phyloP scores from a whole-genome alignment of 2,113 vertebrate genomes.

The Spermophilus dauricus region DNA sequence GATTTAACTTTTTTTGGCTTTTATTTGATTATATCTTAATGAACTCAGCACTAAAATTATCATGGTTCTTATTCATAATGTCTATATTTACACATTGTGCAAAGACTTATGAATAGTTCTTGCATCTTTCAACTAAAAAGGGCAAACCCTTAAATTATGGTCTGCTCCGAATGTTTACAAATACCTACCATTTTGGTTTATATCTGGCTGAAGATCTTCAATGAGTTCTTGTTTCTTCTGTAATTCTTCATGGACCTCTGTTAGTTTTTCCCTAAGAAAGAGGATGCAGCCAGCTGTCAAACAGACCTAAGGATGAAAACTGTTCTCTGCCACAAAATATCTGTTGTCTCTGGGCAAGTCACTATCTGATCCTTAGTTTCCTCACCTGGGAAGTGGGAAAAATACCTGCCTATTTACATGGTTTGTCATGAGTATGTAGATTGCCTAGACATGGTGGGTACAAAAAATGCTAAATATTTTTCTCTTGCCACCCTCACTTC shows the following conservation, averaged over 20 bases:
- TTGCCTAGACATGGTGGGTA: background rate
- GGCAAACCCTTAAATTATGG: background rate
- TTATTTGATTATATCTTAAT: constrained; percentile 14
- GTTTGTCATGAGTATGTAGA: background rate
- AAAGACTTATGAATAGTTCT: background rate
- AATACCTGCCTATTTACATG: background rate
- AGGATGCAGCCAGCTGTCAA: constrained; percentile 54
- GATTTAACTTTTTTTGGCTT: constrained; percentile 37
- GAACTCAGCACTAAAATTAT: constrained; percentile 31
- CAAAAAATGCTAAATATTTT: background rate
- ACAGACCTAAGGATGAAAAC: constrained; percentile 54
- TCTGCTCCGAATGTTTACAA: constrained; percentile 9
- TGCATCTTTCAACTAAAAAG: background rate
- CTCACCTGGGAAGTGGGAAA: constrained; percentile 5
- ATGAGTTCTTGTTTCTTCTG: constrained; percentile 98
- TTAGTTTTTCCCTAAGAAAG: constrained; percentile 94
- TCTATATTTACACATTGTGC: background rate
- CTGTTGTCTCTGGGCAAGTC: background rate
- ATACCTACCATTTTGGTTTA: constrained; percentile 91
- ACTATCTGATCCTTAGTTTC: background rate
- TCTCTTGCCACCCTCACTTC: background rate
- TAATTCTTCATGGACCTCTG: constrained; percentile 97
- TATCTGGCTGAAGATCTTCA: constrained; percentile 96
- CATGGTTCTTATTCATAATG: background rate
- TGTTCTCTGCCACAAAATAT: background rate